Conservation (phyloP, 1,140 invertebrate species). For the Anastrepha obliqua region DNA sequence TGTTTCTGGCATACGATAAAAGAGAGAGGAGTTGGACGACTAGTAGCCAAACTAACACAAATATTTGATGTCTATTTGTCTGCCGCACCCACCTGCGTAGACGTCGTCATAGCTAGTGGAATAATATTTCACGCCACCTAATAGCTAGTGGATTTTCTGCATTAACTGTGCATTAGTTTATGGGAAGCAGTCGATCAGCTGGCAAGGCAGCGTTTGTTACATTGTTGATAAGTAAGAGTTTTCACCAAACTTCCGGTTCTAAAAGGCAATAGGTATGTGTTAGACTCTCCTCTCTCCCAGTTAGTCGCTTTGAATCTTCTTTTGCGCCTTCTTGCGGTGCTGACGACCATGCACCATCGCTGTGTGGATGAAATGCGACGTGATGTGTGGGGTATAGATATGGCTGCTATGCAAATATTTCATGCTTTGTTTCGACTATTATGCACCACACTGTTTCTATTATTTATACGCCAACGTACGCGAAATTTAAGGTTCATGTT, state of each 20-base stretch:
- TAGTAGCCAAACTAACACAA: conserved; percentile 15
- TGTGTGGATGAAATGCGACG: conserved; percentile 8
- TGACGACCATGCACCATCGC: conserved; percentile 11
- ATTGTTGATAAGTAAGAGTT: not conserved
- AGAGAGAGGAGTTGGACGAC: not conserved
- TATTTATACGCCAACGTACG: conserved; percentile 13
- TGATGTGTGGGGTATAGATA: not conserved
- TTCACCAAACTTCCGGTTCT: not conserved
- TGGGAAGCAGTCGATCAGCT: not conserved
- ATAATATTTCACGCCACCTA: not conserved
- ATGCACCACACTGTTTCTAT: conserved; percentile 8
- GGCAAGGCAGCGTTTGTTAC: not conserved
- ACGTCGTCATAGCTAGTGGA: not conserved
- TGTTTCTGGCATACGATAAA: conserved; percentile 12
- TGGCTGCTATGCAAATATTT: conserved; percentile 33
- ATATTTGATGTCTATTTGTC: not conserved
- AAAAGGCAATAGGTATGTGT: not conserved
- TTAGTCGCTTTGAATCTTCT: not conserved
- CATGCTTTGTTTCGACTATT: conserved; percentile 23
- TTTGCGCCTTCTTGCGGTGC: conserved; percentile 3
- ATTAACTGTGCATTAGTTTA: not conserved
- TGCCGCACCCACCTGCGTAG: conserved; percentile 27
- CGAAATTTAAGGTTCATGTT: conserved; percentile 35
- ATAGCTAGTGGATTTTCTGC: not conserved
- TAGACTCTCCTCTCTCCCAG: not conserved